These are phyloP conservation scores for Leptopilina syphax DNA, from an alignment of 2,888 invertebrate genomes.

Conservation along the genomic window DNA sequence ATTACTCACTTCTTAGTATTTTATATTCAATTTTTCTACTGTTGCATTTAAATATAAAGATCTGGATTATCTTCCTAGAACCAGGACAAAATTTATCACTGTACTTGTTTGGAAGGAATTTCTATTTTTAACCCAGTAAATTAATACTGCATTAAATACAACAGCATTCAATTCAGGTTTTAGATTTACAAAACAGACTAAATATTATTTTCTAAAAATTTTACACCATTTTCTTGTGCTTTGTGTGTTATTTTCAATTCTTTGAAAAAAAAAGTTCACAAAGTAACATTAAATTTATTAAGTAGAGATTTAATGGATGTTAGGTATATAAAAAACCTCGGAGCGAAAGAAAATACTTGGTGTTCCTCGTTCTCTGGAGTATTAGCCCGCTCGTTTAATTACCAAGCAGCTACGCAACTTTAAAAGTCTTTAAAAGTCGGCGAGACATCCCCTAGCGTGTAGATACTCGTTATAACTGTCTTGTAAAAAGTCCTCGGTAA, in stretches of 20 bases:
- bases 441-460: conserved; percentile 17
- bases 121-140: too few species aligned
- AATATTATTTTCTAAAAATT: too few species aligned
- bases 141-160: too few species aligned
- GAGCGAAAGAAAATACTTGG: conserved; percentile 6
- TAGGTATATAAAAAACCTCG: background rate
- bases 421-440: conserved; percentile 40
- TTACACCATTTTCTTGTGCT: too few species aligned
- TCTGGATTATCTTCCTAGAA: too few species aligned
- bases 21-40: too few species aligned
- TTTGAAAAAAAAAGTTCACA: background rate
- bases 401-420: conserved; percentile 38
- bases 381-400: conserved; percentile 34
- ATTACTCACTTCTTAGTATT: conserved; percentile 45
- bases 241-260: background rate
- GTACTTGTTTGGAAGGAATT: too few species aligned
- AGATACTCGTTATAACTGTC: conserved; percentile 36
- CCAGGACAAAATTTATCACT: too few species aligned
- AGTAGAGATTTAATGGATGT: background rate
- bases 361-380: conserved; percentile 11
- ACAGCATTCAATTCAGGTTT: too few species aligned
- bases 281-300: background rate
- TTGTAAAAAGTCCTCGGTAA: conserved; percentile 11
- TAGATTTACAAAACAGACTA: too few species aligned
- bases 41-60: too few species aligned